Evolutionary conservation across 2,797 vertebrate species (phyloP), one percentile per base, ranked within the genome.

Genomic region (Paedocypris micromegethes): DNA sequence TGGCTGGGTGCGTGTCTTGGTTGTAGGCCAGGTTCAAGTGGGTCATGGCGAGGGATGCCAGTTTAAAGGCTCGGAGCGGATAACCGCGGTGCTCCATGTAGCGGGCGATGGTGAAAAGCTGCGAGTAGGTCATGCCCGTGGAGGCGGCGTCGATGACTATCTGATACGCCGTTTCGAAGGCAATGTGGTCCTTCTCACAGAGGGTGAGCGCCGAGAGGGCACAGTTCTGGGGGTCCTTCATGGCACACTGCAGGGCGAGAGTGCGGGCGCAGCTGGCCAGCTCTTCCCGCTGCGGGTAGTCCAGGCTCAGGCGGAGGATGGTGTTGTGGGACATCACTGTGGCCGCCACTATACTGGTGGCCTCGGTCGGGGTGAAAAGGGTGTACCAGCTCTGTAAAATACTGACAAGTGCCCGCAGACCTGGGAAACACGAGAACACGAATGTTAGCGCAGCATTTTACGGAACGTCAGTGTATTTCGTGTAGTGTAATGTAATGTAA

Each of bases 351-450:
- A 98, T 97, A 84, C 94, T 98, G 74, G 96, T 98, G 79, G 96
- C 96, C 83, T 98, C 96, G 0, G 95, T 98, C 0, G 96, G 96
- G 0, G 96, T 98, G 87, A 98, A 98, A 70, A 98, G 91, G 0
- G 96, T 97, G 86, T 97, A 98, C 96, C 96, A 98, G 86, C 93
- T 95, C 86, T 98, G 96, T 70, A 98, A 74, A 81, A 98, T 98
- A 88, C 94, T 98, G 78, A 98, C 94, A 74, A 98, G 81, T 2
- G 96, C 96, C 53, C 93, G 91, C 78, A 98, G 90, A 75, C 96
- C 96, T 98, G 86, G 63, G 5, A 0, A 3, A 73, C 77, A 45
- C 6, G 40, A 8, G 2, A 41, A 2, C 8, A 67, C 39, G 51
- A 55, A 62, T 4, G 23, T 23, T 23, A 23, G 23, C 23, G 23